These are phyloP conservation scores for Nycticryphes semicollaris DNA, from an alignment of 2,113 vertebrate genomes.

Conservation along the genomic window DNA sequence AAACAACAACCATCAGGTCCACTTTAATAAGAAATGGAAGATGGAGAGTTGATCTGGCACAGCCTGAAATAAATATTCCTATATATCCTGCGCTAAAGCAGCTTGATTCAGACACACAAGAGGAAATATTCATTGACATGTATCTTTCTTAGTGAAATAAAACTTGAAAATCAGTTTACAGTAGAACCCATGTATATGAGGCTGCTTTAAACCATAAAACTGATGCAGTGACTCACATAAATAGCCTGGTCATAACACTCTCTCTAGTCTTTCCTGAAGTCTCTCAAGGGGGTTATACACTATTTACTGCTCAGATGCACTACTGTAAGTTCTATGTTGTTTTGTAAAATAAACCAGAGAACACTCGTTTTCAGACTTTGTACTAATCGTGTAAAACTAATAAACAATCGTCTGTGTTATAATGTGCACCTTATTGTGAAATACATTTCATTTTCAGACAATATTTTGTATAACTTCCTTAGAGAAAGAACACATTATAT, in stretches of 20 bases:
- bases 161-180: not conserved
- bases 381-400: not conserved
- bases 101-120: not conserved
- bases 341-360: not conserved
- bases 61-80: not conserved
- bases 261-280: not conserved
- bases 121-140: not conserved
- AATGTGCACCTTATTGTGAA: not conserved
- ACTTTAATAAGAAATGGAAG: not conserved
- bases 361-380: not conserved
- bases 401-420: not conserved
- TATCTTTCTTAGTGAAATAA: not conserved
- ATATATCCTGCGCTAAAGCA: accelerated
- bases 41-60: not conserved
- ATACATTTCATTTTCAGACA: not conserved
- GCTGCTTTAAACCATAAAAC: not conserved
- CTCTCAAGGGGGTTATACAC: not conserved
- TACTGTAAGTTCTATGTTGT: not conserved
- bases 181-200: accelerated
- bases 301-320: not conserved
- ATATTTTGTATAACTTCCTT: not conserved
- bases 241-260: not conserved
- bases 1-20: not conserved
- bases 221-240: not conserved
- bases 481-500: not conserved